phyloP scores from a whole-genome alignment of 2,113 vertebrate species.

The Thunnus maccoyii region DNA sequence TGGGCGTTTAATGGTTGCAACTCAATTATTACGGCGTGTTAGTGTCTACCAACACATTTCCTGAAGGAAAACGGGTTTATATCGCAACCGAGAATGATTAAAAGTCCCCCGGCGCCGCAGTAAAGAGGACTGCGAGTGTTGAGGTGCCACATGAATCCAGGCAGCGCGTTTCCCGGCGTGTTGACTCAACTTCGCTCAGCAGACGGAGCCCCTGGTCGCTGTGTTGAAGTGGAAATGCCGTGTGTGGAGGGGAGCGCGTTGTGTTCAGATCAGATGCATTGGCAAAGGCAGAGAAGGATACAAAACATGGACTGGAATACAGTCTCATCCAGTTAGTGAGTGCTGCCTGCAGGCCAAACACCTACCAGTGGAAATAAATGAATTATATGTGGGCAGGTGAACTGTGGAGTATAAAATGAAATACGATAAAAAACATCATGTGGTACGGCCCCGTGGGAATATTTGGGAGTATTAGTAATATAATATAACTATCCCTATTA shows the following conservation, averaged over 20 bases:
- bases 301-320: constrained; percentile 80
- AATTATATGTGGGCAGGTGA: no score
- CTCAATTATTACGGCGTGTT: constrained; percentile 41
- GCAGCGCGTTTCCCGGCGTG: constrained; percentile 44
- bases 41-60: constrained; percentile 57
- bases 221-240: constrained; percentile 59
- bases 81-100: constrained; percentile 14
- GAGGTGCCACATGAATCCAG: constrained; percentile 76
- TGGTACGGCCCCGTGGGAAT: no score
- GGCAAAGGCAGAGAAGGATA: constrained; percentile 50
- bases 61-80: constrained; percentile 10
- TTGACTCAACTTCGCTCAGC: constrained; percentile 70
- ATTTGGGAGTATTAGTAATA: no score
- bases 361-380: not conserved
- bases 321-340: constrained; percentile 30
- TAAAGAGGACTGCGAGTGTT: constrained; percentile 24
- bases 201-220: constrained; percentile 48
- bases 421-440: no score
- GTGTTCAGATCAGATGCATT: constrained; percentile 62
- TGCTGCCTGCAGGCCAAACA: no score
- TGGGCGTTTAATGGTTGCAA: constrained; percentile 51
- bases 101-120: constrained; percentile 56
- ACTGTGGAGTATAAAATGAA: no score
- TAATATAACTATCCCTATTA: no score
- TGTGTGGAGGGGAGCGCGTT: constrained; percentile 55